Evolutionary conservation across 1,140 invertebrate genomes (phyloP).

Genomic region (Bombus turneri): DNA sequence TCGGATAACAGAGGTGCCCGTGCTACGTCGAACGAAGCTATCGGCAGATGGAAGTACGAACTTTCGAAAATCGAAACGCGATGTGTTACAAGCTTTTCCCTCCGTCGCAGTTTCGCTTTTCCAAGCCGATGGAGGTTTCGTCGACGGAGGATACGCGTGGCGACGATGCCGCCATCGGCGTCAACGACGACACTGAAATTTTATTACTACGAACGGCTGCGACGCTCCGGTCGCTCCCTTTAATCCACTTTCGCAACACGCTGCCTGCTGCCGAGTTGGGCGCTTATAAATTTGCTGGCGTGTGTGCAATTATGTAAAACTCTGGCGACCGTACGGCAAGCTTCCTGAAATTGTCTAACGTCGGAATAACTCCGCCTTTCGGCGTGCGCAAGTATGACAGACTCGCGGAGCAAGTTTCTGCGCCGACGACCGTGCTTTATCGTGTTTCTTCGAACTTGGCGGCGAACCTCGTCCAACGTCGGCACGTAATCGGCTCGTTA

Average conservation of each 20-base stretch:
- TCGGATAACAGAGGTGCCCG: background rate
- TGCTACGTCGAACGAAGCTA: no score
- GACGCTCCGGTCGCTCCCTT: constrained; percentile 10
- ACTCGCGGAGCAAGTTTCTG: background rate
- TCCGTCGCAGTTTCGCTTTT: no score
- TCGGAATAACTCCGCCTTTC: constrained; percentile 39
- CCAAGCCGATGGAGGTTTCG: no score
- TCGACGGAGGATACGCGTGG: no score
- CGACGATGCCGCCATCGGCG: no score
- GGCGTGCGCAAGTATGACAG: background rate
- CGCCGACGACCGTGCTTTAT: background rate
- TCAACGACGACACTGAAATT: constrained; percentile 38
- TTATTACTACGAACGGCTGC: constrained; percentile 22
- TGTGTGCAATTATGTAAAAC: constrained; percentile 56
- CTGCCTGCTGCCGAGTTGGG: background rate
- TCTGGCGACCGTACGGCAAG: background rate
- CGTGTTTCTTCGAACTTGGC: background rate
- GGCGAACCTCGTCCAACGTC: background rate
- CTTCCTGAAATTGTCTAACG: constrained; percentile 48
- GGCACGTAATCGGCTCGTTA: background rate
- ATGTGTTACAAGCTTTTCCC: background rate
- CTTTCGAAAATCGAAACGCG: background rate
- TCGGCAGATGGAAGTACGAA: background rate
- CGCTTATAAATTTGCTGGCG: constrained; percentile 31
- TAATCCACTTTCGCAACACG: constrained; percentile 55